Evolutionary conservation across 1,140 invertebrate species (phyloP), one percentile per base, ranked within the genome.

Genomic region (Odontomachus brunneus): DNA sequence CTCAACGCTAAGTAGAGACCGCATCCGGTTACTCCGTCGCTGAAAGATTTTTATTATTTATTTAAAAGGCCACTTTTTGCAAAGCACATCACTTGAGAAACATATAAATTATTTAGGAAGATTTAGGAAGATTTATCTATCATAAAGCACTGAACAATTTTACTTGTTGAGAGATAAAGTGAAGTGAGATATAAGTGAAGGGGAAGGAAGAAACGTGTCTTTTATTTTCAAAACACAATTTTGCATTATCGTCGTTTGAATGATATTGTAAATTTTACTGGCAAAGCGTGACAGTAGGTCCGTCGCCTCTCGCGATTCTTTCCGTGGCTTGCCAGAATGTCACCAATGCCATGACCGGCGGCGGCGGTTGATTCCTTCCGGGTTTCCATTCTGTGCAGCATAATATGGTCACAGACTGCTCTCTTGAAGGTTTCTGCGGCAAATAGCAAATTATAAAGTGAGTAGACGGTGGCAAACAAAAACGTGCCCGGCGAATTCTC

Each of bases 1-100:
- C 84, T 89, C 24, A 89, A 15, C 1, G 89, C 87, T 49, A 91
- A n/a, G 24, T 91, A 91, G 19, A 90, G 82, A 26, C 89, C 88
- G 19, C 89, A 89, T 17, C 83, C 81, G 19, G 87, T 90, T 33
- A 90, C 80, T 12, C 89, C 88, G 17, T 90, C 87, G 53, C 90
- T 90, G 48, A 78, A 57, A 75, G 15, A 51, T 9, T 48, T 9
- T 74, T 49, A 4, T 17, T 57, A 29, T 81, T 65, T n/a, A 51
- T 38, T 29, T 51, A 15, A n/a, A 9, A 44, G 5, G 22, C 1
- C 9, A 53, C 0, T n/a, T 65, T 76, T 24, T 5, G 1, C 14
- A 1, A 53, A 44, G 22, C 0, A n/a, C n/a, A 29, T 59, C 44
- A 0, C 12, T 24, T 24, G 14, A 0, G 55, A 44, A 44, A 55